Percentiles rank a stretch among this genome's conserved stretches.
Conservation (phyloP, 2,888 invertebrate genomes). For the Magallana nippona region DNA sequence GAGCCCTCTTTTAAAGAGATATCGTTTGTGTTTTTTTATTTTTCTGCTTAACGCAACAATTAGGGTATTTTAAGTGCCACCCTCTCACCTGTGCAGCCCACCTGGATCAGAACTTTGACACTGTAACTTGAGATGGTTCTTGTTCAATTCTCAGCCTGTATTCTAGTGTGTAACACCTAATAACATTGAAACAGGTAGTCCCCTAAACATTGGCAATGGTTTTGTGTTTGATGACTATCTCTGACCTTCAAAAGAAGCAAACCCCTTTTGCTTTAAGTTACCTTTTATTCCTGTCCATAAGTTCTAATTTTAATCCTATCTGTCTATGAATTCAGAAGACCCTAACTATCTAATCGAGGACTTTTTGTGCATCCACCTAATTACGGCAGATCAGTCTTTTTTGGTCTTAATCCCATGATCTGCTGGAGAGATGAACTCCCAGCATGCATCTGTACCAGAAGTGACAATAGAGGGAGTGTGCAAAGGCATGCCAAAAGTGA, state of each 20-base stretch:
- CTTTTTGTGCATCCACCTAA: neutral
- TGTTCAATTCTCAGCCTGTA: no score
- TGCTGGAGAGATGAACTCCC: constrained; percentile 12
- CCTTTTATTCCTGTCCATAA: neutral
- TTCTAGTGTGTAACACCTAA: no score
- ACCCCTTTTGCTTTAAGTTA: neutral
- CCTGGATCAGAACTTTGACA: constrained; percentile 8
- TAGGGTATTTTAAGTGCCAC: neutral
- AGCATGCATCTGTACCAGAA: constrained; percentile 23
- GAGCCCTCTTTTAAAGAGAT: neutral
- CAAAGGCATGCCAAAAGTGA: constrained; percentile 14
- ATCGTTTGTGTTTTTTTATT: neutral
- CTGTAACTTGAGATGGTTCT: neutral
- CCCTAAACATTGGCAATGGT: neutral
- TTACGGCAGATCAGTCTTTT: neutral
- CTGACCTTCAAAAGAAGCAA: neutral
- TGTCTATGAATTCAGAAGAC: neutral
- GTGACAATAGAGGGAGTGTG: constrained; percentile 1
- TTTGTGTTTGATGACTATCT: neutral
- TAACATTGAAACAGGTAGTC: neutral
- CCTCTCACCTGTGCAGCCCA: constrained; percentile 14
- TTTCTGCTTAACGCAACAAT: neutral
- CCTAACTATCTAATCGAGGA: neutral
- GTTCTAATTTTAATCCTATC: constrained; percentile 25
- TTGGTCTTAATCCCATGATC: neutral